Percentiles rank a stretch among this genome's conserved stretches.
phyloP scores from a whole-genome alignment of 2,797 vertebrate genomes.

The Emys orbicularis region DNA sequence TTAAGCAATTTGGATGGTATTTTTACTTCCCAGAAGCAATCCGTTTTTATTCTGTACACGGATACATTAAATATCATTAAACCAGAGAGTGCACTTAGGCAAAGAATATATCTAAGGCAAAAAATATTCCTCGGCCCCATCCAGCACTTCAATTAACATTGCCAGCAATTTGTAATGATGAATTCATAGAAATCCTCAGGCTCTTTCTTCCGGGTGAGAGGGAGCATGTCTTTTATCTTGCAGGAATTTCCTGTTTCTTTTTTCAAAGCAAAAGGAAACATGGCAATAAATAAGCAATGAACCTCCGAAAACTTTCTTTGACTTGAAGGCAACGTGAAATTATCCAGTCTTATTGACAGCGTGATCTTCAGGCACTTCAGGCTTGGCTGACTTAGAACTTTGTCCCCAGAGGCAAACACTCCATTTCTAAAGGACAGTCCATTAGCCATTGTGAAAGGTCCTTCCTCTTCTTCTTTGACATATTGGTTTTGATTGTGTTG shows the following conservation, averaged over 20 bases:
- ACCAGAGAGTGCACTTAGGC: slow-evolving; percentile 52
- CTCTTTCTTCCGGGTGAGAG: slow-evolving; percentile 33
- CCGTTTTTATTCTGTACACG: slow-evolving; percentile 47
- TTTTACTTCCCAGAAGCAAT: slow-evolving; percentile 20
- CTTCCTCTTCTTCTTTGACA: background rate
- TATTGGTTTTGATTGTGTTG: background rate
- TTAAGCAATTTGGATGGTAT: background rate
- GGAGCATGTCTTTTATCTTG: background rate
- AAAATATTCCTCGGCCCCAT: background rate
- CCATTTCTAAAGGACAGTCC: slow-evolving; percentile 31
- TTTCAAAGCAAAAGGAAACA: slow-evolving; percentile 47
- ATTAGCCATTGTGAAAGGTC: slow-evolving; percentile 23
- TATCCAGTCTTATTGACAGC: slow-evolving; percentile 63
- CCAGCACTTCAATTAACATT: slow-evolving; percentile 59
- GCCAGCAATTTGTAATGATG: slow-evolving; percentile 17
- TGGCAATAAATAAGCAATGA: slow-evolving; percentile 42
- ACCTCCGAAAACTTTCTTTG: slow-evolving; percentile 43
- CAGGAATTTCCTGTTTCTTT: slow-evolving; percentile 40
- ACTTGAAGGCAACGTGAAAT: slow-evolving; percentile 64
- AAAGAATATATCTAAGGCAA: slow-evolving; percentile 28
- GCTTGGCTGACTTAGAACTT: background rate
- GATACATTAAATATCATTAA: background rate
- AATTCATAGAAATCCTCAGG: slow-evolving; percentile 49
- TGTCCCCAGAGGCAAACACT: slow-evolving; percentile 19
- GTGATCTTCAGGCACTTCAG: slow-evolving; percentile 3